These are phyloP conservation scores for Zapornia atra DNA, from an alignment of 2,113 vertebrate genomes.

Conservation along the genomic window DNA sequence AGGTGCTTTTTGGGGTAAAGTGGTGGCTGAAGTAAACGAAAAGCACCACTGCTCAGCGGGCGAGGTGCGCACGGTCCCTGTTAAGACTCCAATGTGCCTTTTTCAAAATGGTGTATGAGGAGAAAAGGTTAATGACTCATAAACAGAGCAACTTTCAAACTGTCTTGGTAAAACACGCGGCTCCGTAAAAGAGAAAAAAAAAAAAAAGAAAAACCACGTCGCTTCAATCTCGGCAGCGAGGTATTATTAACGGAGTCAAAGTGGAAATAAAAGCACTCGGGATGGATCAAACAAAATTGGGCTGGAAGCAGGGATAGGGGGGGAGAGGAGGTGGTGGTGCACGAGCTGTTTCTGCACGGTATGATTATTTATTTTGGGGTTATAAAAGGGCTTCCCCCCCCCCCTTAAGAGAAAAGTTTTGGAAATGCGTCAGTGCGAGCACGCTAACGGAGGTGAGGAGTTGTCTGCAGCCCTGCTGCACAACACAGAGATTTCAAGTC, in stretches of 20 bases:
- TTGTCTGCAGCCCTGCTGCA: not conserved
- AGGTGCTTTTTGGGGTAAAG: slow-evolving; percentile 1
- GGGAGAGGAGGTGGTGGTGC: not conserved
- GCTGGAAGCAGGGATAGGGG: not conserved
- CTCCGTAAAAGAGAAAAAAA: not conserved
- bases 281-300: slow-evolving; percentile 34
- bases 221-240: not conserved
- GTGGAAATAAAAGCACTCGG: slow-evolving; percentile 42
- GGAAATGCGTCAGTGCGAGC: not conserved
- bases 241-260: slow-evolving; percentile 31
- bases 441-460: not conserved
- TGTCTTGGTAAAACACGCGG: not conserved
- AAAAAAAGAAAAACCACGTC: not conserved
- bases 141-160: slow-evolving; percentile 52
- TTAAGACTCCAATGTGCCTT: slow-evolving; percentile 6
- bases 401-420: not conserved
- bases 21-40: not conserved
- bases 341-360: not conserved
- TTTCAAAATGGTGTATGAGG: slow-evolving; percentile 40
- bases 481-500: not conserved
- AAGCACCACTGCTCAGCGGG: not conserved
- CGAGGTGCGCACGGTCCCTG: slow-evolving; percentile 33
- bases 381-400: not conserved
- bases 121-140: slow-evolving; percentile 63
- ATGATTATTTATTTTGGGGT: slow-evolving; percentile 11